A percentile compares a stretch with the other conserved stretches of the same genome.
These are phyloP conservation scores for Aquatica leii DNA, from an alignment of 2,888 invertebrate genomes.

Conservation along the genomic window DNA sequence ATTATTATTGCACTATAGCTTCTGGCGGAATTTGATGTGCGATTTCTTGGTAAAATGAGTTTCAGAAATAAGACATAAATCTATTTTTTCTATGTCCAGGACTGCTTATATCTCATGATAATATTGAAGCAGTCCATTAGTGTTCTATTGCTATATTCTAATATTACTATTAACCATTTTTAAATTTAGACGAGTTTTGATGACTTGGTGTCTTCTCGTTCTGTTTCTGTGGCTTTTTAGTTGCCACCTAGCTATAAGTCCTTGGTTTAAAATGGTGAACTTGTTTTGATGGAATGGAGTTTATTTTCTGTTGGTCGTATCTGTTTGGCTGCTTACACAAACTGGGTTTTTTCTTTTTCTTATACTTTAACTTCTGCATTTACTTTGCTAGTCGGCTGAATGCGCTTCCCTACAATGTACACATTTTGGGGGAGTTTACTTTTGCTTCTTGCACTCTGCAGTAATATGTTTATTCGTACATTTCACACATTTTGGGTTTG, in stretches of 20 bases:
- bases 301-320: background rate
- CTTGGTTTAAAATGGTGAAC: background rate
- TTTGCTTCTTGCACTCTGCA: constrained; percentile 15
- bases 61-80: no score
- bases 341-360: constrained; percentile 12
- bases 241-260: no score
- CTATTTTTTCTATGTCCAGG: no score
- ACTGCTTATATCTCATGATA: no score
- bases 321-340: constrained; percentile 18
- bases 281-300: background rate
- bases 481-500: constrained; percentile 39
- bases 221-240: background rate
- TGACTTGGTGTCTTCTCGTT: constrained; percentile 4
- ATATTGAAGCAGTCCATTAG: constrained; percentile 40
- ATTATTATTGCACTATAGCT: constrained; percentile 19
- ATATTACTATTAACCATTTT: constrained; percentile 29
- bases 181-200: constrained; percentile 8
- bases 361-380: constrained; percentile 15
- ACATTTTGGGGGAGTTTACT: constrained; percentile 22
- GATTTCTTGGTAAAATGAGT: no score
- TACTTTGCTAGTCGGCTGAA: constrained; percentile 20
- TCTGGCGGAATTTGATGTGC: constrained; percentile 38
- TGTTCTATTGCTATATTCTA: constrained; percentile 38
- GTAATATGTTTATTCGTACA: constrained; percentile 23
- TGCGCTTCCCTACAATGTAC: constrained; percentile 24